phyloP scores from a whole-genome alignment of 2,113 vertebrate species.

The Caloenas nicobarica region DNA sequence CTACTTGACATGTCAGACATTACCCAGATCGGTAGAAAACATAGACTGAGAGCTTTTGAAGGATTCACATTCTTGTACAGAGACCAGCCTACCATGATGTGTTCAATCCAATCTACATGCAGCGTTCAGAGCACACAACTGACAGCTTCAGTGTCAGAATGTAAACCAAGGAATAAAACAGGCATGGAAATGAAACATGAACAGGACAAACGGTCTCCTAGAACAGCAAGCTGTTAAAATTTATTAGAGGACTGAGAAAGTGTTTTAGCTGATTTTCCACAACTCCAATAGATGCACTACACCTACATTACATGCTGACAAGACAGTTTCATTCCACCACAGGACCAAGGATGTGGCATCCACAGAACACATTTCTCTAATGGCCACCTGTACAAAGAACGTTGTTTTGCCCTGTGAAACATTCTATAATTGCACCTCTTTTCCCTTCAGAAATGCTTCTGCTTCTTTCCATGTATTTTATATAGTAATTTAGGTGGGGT shows the following conservation, averaged over 20 bases:
- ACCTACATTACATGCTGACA: neutral
- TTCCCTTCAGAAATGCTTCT: neutral
- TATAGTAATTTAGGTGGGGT: no score
- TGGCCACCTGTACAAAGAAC: neutral
- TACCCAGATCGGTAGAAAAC: neutral
- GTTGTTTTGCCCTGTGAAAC: neutral
- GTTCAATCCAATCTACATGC: accelerated
- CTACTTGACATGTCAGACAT: neutral
- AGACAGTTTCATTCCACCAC: neutral
- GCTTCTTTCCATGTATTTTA: neutral
- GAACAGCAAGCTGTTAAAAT: neutral
- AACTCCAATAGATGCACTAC: neutral
- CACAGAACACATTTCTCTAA: neutral
- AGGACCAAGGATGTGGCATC: neutral
- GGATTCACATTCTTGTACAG: neutral
- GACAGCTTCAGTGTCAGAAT: neutral
- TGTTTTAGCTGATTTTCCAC: neutral
- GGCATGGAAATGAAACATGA: neutral
- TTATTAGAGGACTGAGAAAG: neutral
- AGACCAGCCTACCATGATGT: accelerated
- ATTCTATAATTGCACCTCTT: neutral
- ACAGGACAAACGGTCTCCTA: neutral
- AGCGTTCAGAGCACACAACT: neutral
- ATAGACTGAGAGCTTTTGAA: neutral
- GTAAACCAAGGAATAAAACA: neutral